Evolutionary conservation across 2,888 invertebrate genomes (phyloP), one percentile per base, ranked within the genome.

Genomic region (Lepidonotus clava): DNA sequence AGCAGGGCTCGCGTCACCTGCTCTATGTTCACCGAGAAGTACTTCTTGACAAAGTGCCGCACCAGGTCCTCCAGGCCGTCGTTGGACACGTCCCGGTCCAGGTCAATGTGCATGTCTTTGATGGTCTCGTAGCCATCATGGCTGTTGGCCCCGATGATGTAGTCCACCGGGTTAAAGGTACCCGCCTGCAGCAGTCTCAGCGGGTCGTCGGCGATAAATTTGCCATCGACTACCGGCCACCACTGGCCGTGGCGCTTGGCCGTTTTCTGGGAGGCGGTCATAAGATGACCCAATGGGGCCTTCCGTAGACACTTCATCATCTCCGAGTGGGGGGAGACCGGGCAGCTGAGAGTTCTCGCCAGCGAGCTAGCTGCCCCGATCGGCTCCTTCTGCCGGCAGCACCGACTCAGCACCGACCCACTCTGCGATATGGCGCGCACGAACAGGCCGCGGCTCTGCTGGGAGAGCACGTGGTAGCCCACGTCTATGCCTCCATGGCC

Each of bases 401-500:
- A 51, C 18, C 41, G 66, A 8, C 66, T 80, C 56, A 86, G 40
- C 77, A 80, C 40, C 0, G 77, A 76, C 21, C 86, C 86, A 28
- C 86, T 80, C 24, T 86, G 86, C 1, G 66, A 66, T 4, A 86
- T 77, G 6, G 86, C 86, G 11, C 86, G 51, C 11, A 80, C 76
- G 34, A 86, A 86, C 56, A 80, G 32, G 11, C 86, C 86, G 1
- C 86, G 34, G 51, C 86, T 86, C 24, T 51, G 34, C 18, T 77
- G 86, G 1, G 86, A 86, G 0, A 86, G 24, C 28, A 86, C 80
- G 56, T 86, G 86, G 56, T 66, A 86, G 5, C 87, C 86, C 0
- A 86, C 84, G 40, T 80, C 80, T 28, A 77, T 32, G 21, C 83
- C 84, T 4, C 86, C 87, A 2, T 24, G 21, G 36, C 51, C 38